A percentile compares a stretch with the other conserved stretches of the same genome.
Evolutionary conservation across 23 tunicate genomes (phyloP).

Genomic region (Styela clava): DNA sequence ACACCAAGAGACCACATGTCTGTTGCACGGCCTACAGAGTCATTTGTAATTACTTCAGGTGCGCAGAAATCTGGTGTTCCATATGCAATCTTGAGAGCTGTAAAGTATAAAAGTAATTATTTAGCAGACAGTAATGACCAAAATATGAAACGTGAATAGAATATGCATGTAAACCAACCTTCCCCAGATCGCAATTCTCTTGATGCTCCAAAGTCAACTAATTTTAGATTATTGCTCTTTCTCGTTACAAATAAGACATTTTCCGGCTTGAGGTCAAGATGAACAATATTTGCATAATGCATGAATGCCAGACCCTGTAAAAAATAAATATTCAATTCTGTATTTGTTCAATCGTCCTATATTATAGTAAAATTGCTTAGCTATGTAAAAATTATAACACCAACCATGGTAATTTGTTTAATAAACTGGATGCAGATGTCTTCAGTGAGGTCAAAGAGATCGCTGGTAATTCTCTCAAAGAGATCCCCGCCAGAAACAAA

Average conservation of each 20-base stretch:
- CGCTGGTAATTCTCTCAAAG: conserved; percentile 56
- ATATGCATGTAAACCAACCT: no score
- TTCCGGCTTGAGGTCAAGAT: conserved; percentile 90
- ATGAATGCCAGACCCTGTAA: conserved; percentile 51
- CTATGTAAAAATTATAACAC: conserved; percentile 7
- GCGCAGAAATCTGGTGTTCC: conserved; percentile 92
- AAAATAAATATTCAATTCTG: neutral
- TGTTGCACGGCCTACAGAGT: conserved; percentile 65
- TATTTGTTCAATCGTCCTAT: no score
- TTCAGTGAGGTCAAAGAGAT: conserved; percentile 69
- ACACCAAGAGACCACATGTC: conserved; percentile 99
- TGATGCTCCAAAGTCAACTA: conserved; percentile 84
- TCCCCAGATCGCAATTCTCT: conserved; percentile 83
- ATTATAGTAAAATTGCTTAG: no score
- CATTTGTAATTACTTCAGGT: conserved; percentile 88
- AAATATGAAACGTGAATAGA: neutral
- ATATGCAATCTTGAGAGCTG: conserved; percentile 71
- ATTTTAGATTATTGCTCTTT: conserved; percentile 68
- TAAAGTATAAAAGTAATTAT: neutral
- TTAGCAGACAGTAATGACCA: no score
- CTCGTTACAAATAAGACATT: conserved; percentile 78
- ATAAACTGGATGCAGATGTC: conserved; percentile 61
- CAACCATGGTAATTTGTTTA: conserved; percentile 65
- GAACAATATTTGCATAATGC: conserved; percentile 72
- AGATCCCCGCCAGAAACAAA: conserved; percentile 91